phyloP scores from a whole-genome alignment of 2,888 invertebrate genomes.

The Zeuzera pyrina region DNA sequence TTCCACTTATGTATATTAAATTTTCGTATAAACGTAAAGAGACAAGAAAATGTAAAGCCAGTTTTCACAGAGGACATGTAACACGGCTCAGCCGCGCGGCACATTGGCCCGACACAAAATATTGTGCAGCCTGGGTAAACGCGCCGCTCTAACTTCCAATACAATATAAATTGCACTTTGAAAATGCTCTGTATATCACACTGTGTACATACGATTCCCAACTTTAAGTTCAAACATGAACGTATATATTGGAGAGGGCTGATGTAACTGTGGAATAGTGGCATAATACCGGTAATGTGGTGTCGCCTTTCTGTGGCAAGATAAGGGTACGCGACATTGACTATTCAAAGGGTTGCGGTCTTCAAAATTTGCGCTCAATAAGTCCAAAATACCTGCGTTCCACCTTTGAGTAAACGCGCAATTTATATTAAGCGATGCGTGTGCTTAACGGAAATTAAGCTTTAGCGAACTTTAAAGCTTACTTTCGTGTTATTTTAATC shows the following conservation, averaged over 20 bases:
- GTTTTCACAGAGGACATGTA: conserved; percentile 35
- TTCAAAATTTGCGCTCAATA: conserved; percentile 72
- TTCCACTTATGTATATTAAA: conserved; percentile 50
- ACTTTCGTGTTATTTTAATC: too few species aligned
- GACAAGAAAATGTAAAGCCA: conserved; percentile 43
- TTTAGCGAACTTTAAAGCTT: too few species aligned
- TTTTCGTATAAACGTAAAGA: conserved; percentile 22
- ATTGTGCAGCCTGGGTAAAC: conserved; percentile 54
- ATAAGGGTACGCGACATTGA: conserved; percentile 73
- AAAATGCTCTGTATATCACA: conserved; percentile 58
- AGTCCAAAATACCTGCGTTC: conserved; percentile 55
- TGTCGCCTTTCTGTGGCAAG: conserved; percentile 71
- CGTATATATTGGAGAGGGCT: conserved; percentile 33
- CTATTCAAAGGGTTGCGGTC: conserved; percentile 73
- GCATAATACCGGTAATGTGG: conserved; percentile 71
- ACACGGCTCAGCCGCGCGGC: conserved; percentile 44
- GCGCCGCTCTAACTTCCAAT: conserved; percentile 61
- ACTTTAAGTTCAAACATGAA: conserved; percentile 41
- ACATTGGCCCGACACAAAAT: conserved; percentile 59
- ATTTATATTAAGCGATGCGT: too few species aligned
- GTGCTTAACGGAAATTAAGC: too few species aligned
- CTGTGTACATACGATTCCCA: conserved; percentile 41
- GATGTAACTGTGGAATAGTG: conserved; percentile 29
- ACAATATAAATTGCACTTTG: conserved; percentile 73
- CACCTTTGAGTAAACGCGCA: conserved; percentile 42